Evolutionary conservation across 2,888 invertebrate genomes (phyloP), one percentile per base, ranked within the genome.

Genomic region (Cheilosia scutellata): DNA sequence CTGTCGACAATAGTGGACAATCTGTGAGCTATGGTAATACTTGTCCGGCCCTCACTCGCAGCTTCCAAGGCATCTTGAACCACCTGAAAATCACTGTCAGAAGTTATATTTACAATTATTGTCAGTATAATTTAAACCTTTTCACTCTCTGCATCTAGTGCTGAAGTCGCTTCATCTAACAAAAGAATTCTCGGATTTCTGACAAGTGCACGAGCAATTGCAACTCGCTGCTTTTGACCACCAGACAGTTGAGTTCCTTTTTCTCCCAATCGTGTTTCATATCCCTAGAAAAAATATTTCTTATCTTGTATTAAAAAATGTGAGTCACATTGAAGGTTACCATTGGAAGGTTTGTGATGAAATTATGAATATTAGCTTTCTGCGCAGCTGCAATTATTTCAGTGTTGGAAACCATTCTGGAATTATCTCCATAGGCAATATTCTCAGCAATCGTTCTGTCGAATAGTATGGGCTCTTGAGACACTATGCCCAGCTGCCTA

Each of bases 391-490:
- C 93, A 1, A 97, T 95, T 60, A 98, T 94, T 90, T 97, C 97
- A 62, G 95, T 94, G 92, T 95, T 94, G 2, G 93, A 89, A 0
- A 96, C 95, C 3, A 91, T 90, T n/a, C 95, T 92, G 0, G 93
- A 92, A 90, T 97, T 97, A 90, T 97, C 97, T 4, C 98, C 98
- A 90, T 98, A 98, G 0, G 96, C 96, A 88, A 99, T 98, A 92
- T 99, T 99, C 88, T 98, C 97, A 0, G 94, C 94, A 75, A 98
- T 97, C 7, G 96, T 96, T 74, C 96, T 94, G 91, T 97, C 97
- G 92, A 98, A 98, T 0, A 98, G 93, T 1, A 96, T 95, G 0
- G 98, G 98, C 90, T 98, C 98, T 93, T 98, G 98, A 4, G 97
- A 97, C 1, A 98, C 96, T 83, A 98, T 96, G 4, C 98, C 98